Percentiles rank a stretch among this genome's conserved stretches.
Conservation (phyloP, 2,113 vertebrate genomes). For the Apteryx owenii region DNA sequence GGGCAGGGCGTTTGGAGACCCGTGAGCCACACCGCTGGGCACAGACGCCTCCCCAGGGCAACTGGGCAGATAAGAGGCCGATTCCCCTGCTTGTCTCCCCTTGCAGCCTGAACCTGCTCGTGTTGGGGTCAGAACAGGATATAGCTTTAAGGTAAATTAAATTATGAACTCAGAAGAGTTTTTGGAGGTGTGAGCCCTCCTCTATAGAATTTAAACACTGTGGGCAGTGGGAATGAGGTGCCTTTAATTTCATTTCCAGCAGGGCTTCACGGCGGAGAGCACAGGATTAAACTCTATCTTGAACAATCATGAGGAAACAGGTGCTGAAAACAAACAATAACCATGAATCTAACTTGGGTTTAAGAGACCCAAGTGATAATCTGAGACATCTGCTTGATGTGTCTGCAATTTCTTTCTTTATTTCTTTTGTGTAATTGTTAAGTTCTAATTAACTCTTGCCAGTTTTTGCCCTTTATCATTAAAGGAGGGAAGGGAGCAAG, state of each 20-base stretch:
- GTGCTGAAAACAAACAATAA: neutral
- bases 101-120: neutral
- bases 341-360: neutral
- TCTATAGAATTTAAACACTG: neutral
- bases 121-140: neutral
- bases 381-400: neutral
- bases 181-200: neutral
- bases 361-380: neutral
- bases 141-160: neutral
- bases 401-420: neutral
- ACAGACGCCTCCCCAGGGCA: neutral
- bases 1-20: neutral
- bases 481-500: neutral
- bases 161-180: neutral
- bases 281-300: neutral
- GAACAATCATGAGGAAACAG: neutral
- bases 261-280: neutral
- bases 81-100: neutral
- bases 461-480: neutral
- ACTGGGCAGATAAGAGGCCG: neutral
- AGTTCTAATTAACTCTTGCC: neutral
- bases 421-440: neutral
- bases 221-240: neutral
- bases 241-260: constrained; percentile 1
- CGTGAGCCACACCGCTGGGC: neutral